Evolutionary conservation across 2,797 vertebrate genomes (phyloP).

Genomic region (Echiichthys vipera): DNA sequence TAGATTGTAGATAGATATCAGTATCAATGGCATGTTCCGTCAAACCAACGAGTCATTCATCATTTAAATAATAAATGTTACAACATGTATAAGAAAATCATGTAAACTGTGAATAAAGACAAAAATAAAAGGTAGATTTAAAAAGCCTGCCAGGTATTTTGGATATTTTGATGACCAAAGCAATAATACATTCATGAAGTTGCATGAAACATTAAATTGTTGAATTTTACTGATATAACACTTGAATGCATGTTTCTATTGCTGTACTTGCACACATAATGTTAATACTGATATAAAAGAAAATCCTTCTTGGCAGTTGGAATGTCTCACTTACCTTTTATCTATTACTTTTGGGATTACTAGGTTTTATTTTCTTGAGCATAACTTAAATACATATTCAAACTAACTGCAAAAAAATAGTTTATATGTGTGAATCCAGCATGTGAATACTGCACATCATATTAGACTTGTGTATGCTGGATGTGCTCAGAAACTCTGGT

Average conservation of each 20-base stretch:
- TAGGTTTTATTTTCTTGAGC: neutral
- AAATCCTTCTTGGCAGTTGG: conserved; percentile 4
- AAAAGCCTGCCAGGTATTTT: conserved; percentile 8
- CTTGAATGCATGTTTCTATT: conserved; percentile 7
- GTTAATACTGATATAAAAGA: conserved; percentile 32
- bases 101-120: conserved; percentile 17
- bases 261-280: conserved; percentile 4
- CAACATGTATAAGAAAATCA: conserved; percentile 5
- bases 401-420: neutral
- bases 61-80: conserved; percentile 29
- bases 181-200: neutral
- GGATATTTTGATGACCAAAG: conserved; percentile 3
- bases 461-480: conserved; percentile 4
- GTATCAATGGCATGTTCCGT: neutral
- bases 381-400: conserved; percentile 12
- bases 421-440: conserved; percentile 2
- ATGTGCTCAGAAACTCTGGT: conserved; percentile 32
- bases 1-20: conserved; percentile 14
- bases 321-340: conserved; percentile 3
- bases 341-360: neutral
- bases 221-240: conserved; percentile 16
- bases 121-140: neutral
- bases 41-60: conserved; percentile 13
- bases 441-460: conserved; percentile 1
- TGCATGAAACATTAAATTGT: conserved; percentile 4